phyloP scores from a whole-genome alignment of 2,797 vertebrate species.

The Pseudochromis fuscus region DNA sequence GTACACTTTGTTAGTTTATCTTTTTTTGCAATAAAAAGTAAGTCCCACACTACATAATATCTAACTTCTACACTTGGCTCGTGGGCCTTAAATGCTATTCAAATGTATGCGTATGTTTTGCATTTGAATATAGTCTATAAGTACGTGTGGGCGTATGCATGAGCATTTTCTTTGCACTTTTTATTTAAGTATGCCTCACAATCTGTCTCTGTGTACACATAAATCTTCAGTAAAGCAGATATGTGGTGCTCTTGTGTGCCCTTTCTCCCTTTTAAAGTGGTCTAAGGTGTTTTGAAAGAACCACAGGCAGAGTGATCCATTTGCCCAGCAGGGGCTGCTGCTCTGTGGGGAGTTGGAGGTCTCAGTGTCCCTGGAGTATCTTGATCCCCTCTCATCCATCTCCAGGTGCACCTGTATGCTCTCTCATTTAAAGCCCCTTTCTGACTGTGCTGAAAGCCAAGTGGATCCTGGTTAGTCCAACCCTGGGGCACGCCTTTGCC shows the following conservation, averaged over 20 bases:
- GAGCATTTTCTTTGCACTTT: constrained; percentile 41
- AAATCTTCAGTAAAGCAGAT: constrained; percentile 70
- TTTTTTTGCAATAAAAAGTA: no score
- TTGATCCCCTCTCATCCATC: constrained; percentile 75
- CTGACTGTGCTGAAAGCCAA: constrained; percentile 65
- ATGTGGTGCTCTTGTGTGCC: constrained; percentile 46
- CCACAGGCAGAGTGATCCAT: constrained; percentile 61
- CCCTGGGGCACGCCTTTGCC: constrained; percentile 47
- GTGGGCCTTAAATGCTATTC: constrained; percentile 2
- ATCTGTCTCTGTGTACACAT: constrained; percentile 43
- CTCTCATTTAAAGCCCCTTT: constrained; percentile 62
- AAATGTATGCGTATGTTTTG: constrained; percentile 18
- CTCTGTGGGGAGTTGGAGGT: constrained; percentile 76
- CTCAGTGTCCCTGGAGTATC: constrained; percentile 72
- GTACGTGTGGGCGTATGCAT: constrained; percentile 23
- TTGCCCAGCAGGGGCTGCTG: constrained; percentile 69
- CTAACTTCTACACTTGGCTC: not conserved
- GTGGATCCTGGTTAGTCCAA: constrained; percentile 62
- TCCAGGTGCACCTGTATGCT: constrained; percentile 63
- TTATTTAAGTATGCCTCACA: constrained; percentile 26
- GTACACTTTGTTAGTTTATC: no score
- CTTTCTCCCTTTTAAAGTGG: constrained; percentile 73
- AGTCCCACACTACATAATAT: not conserved
- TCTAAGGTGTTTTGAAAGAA: constrained; percentile 65
- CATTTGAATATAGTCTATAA: constrained; percentile 13